Evolutionary conservation across 2,797 vertebrate species (phyloP).

Genomic region (Chloroceryle amazona): DNA sequence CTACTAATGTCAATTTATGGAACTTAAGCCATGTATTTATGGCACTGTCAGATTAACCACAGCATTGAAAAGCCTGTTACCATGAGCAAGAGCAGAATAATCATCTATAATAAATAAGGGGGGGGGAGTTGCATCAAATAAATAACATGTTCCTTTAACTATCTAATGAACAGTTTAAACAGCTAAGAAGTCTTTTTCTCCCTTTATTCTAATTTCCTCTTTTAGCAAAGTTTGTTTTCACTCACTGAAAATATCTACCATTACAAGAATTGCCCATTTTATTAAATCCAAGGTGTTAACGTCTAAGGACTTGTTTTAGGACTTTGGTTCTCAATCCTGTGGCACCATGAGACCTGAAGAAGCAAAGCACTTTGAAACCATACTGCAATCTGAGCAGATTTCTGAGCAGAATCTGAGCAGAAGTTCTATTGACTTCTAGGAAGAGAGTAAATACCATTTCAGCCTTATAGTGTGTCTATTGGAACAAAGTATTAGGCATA

Average conservation of each 20-base stretch:
- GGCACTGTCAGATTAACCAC: not conserved
- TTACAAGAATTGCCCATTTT: not conserved
- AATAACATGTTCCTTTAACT: not conserved
- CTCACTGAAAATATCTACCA: not conserved
- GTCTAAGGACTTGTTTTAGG: not conserved
- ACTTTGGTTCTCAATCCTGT: not conserved
- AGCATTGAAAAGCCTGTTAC: not conserved
- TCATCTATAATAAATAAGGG: not conserved
- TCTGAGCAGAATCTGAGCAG: not conserved
- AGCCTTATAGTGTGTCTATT: not conserved
- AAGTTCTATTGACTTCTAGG: not conserved
- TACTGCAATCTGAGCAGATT: not conserved
- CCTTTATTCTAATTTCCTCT: not conserved
- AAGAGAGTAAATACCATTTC: not conserved
- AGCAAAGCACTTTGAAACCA: not conserved
- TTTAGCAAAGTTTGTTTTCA: not conserved
- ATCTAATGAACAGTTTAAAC: not conserved
- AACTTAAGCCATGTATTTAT: not conserved
- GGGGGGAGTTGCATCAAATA: not conserved
- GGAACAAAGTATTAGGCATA: not conserved
- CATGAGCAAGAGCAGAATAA: not conserved
- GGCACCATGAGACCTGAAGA: not conserved
- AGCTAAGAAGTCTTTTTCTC: not conserved
- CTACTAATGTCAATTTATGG: not conserved
- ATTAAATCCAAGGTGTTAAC: not conserved